Base-by-base conservation (phyloP, 2,888 invertebrate species). In the Nysson spinosus region DNA sequence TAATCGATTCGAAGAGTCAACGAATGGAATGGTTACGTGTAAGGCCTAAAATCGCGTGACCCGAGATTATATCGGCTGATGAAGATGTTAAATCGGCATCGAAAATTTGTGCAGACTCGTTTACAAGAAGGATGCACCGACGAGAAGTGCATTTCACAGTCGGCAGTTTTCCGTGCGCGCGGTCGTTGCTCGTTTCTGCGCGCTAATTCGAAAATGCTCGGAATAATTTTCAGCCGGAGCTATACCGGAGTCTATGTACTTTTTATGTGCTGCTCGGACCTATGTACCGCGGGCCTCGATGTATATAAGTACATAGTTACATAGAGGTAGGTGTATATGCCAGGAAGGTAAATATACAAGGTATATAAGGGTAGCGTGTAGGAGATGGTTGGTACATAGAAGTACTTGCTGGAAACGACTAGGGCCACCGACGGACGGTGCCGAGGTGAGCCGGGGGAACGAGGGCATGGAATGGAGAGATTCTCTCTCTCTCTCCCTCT, bases 351-450 rank as follows among this genome's bases (percentile, higher is more conserved):
- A 82, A 79, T 82, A 82, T 72, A 81, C 77, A 71, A 66, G 72
- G 74, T 79, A 79, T 77, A 80, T 78, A 75, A 80, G 82, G 80
- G 79, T 82, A 77, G 83, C 80, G 80, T 83, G 83, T 82, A 81
- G 79, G 82, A 85, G 85, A 84, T 83, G 81, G 80, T 79, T 77
- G 81, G 83, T 85, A 85, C 83, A 85, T 84, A 83, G 82, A 80
- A 83, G 83, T 86, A 83, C 85, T 85, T 84, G 85, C 81, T 84
- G 83, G 85, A 84, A 84, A 84, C 81, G 85, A 85, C 81, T 82
- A 82, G 83, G 83, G 82, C 81, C 75, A 78, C 54, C 72, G 80
- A 72, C 74, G 74, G 74, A n/a, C n/a, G n/a, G n/a, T n/a, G n/a
- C n/a, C n/a, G n/a, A 63, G 71, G 72, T 58, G 70, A 57, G 56